Base-by-base conservation (phyloP, 30 jellyfish, hydroid and myxozoan genomes). In the Turritopsis dohrnii region DNA sequence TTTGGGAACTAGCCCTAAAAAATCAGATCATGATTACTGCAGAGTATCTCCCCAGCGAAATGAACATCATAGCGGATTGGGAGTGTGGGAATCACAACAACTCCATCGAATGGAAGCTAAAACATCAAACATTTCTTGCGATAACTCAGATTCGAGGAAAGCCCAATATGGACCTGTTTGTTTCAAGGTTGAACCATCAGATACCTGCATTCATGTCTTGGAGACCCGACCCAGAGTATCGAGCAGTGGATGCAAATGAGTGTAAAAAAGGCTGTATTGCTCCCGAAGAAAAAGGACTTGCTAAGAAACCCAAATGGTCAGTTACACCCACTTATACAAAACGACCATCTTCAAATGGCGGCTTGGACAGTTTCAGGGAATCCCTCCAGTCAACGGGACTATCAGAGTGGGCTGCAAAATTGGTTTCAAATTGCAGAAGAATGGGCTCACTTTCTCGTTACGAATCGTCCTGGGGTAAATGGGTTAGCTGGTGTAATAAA, bases 381-480 rank as follows among this genome's bases (percentile, higher is more conserved):
- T 16, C 28, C 22, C 74, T 77, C 24, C 24, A 52, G 54, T n/a
- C 54, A n/a, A 7, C 18, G 76, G 19, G 76, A 77, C 26, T 77
- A 41, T 77, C 85, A 52, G 28, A 77, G 85, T 13, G 13, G 75
- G 85, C 85, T 77, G 76, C 85, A 77, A 22, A 54, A 52, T 29
- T 77, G 28, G 54, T 77, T 23, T 16, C 80, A 28, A 72, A 71
- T 52, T 52, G 18, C 74, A 77, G 80, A 77, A 26, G 85, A 77
- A 21, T 80, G 29, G 80, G 76, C 29, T 28, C 80, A 13, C 4
- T 29, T 28, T 77, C 76, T 77, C 54, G 54, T 77, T 77, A 77
- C 85, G 75, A 77, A 77, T 77, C 85, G 81, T 5, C 85, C 85
- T 77, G 85, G 85, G 85, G 85, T 4, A 77, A 77, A 80, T 77